Percentiles rank a stretch among this genome's conserved stretches.
Conservation (phyloP, 1,140 invertebrate species). For the Popillia japonica region DNA sequence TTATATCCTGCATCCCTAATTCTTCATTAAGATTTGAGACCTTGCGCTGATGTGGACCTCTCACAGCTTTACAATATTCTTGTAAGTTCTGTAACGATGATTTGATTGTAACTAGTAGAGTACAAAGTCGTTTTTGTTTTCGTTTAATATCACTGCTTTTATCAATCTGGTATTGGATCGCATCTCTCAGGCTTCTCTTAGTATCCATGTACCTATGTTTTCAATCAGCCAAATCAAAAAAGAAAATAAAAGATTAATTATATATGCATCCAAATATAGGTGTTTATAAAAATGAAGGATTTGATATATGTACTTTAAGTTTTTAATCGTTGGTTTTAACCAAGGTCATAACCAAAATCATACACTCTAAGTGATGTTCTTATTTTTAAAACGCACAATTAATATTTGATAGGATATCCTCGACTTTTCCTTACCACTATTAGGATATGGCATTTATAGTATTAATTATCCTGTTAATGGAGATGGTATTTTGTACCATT, state of each 20-base stretch:
- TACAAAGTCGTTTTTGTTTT: not conserved
- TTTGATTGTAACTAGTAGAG: not conserved
- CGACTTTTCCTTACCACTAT: too few species aligned
- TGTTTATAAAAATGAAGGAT: too few species aligned
- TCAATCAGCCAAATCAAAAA: not conserved
- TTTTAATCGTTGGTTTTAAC: too few species aligned
- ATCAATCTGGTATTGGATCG: not conserved
- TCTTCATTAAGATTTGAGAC: not conserved
- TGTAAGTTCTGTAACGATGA: slow-evolving; percentile 9
- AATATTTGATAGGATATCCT: too few species aligned
- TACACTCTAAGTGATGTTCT: too few species aligned
- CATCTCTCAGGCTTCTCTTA: not conserved
- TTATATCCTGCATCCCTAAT: not conserved
- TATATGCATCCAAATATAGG: too few species aligned
- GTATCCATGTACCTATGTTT: not conserved
- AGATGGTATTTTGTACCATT: too few species aligned
- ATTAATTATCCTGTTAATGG: too few species aligned
- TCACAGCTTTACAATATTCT: not conserved
- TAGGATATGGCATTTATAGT: too few species aligned
- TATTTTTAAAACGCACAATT: too few species aligned
- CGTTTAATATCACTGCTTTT: not conserved
- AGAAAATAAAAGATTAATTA: not conserved
- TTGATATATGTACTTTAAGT: too few species aligned
- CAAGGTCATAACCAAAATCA: too few species aligned
- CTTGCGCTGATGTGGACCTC: not conserved